Evolutionary conservation across 1,140 invertebrate species (phyloP).

Genomic region (Eumeta japonica): DNA sequence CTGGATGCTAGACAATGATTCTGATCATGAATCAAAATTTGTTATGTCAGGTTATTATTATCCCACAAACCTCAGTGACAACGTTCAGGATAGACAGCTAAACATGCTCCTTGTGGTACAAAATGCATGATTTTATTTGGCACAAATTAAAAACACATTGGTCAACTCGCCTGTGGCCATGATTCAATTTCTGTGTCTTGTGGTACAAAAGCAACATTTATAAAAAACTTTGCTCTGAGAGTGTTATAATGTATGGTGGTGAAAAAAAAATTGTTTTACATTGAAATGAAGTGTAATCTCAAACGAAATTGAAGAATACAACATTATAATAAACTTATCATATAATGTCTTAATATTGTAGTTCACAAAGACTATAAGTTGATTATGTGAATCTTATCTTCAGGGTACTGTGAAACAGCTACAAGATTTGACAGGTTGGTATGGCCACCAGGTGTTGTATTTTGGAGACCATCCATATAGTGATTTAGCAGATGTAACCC

Average conservation of each 20-base stretch:
- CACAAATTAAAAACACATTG: too few species aligned
- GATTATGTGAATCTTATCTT: conserved; percentile 3
- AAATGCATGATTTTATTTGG: too few species aligned
- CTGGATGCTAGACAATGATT: background rate
- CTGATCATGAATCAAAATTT: background rate
- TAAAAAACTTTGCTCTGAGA: too few species aligned
- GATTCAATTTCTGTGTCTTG: too few species aligned
- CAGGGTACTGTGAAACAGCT: conserved; percentile 91
- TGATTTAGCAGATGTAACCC: conserved; percentile 92
- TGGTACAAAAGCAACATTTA: too few species aligned
- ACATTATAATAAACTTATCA: background rate
- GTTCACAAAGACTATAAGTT: background rate
- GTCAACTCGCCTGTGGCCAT: too few species aligned
- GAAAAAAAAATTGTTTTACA: too few species aligned
- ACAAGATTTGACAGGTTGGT: conserved; percentile 89
- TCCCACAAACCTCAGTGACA: too few species aligned
- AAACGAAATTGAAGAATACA: conserved; percentile 4
- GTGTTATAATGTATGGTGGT: too few species aligned
- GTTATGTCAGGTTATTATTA: conserved; percentile 1
- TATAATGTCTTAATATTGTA: conserved; percentile 3
- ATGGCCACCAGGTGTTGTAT: conserved; percentile 88
- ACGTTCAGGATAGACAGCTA: too few species aligned
- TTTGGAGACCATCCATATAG: conserved; percentile 98
- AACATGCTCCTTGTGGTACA: too few species aligned
- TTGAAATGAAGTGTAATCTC: too few species aligned